Evolutionary conservation across 2,888 invertebrate genomes (phyloP), one percentile per base, ranked within the genome.

Genomic region (Agrochola lychnidis): DNA sequence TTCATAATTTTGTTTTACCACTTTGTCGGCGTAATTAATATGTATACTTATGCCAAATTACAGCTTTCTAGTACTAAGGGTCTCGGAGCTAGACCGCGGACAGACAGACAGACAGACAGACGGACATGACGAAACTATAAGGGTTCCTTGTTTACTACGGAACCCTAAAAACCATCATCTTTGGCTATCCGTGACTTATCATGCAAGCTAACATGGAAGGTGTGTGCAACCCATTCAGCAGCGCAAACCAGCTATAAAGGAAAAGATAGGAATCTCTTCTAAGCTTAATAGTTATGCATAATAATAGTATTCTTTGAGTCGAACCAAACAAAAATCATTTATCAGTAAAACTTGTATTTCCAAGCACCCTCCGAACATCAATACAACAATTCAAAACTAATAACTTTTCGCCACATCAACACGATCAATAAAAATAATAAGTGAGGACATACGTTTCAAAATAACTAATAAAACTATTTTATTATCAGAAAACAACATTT

Each of bases 401-500:
- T 93, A 93, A 92, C 84, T 91, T 90, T 92, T 92, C 92, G 84
- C 85, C 86, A 87, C 91, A 91, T 91, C 93, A 92, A 89, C 89
- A 91, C 86, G 82, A 88, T 89, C 89, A 90, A 91, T 91, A 91
- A 91, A 91, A 92, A 89, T 89, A 90, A 93, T 88, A 85, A 82
- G 79, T 83, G 85, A 87, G 82, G 92, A 94, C 94, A 94, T 91
- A 90, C 91, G 92, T 94, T 93, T 90, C 89, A 92, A 86, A 93
- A 94, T 93, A 94, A 93, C 93, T 93, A 93, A 93, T 91, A 91
- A 91, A 93, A 90, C 89, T 87, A 76, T 87, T 91, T 93, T 94
- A 94, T 94, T 93, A 94, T 89, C 89, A 89, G 91, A 93, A 94
- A 93, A 93, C 90, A 92, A 90, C 89, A 90, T 92, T 94, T 95